phyloP scores from a whole-genome alignment of 2,113 vertebrate genomes.

The Morone saxatilis region DNA sequence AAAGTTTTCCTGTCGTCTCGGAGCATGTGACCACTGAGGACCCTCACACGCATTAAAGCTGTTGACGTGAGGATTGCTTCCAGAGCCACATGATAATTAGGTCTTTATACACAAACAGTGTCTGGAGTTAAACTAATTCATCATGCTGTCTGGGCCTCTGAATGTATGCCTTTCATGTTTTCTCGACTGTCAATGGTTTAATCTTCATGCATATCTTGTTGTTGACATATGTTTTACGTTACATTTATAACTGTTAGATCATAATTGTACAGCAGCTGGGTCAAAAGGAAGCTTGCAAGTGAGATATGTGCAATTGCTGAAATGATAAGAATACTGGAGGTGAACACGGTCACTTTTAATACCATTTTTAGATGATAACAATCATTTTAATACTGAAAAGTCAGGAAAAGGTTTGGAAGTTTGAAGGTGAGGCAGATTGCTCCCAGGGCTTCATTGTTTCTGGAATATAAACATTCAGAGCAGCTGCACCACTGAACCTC shows the following conservation, averaged over 20 bases:
- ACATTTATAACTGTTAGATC: not conserved
- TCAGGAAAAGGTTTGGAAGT: conserved; percentile 13
- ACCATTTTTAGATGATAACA: conserved; percentile 1
- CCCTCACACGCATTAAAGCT: not conserved
- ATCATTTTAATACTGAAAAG: not conserved
- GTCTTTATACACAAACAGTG: not conserved
- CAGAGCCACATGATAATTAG: not conserved
- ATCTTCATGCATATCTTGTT: not conserved
- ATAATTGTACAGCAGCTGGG: not conserved
- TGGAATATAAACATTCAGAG: conserved; percentile 81
- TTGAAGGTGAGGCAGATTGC: not conserved
- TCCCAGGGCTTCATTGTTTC: conserved; percentile 81
- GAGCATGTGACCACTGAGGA: not conserved
- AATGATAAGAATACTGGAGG: not conserved
- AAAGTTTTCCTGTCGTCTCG: not conserved
- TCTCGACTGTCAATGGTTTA: not conserved
- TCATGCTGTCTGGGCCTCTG: not conserved
- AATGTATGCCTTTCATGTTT: not conserved
- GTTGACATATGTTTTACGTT: not conserved
- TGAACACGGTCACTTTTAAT: not conserved
- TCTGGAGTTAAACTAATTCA: not conserved
- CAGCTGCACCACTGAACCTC: conserved; percentile 76
- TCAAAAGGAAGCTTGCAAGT: not conserved
- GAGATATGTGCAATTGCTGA: not conserved
- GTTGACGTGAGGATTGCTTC: not conserved